Evolutionary conservation across 2,797 vertebrate species (phyloP), one percentile per base, ranked within the genome.

Genomic region (Falco biarmicus): DNA sequence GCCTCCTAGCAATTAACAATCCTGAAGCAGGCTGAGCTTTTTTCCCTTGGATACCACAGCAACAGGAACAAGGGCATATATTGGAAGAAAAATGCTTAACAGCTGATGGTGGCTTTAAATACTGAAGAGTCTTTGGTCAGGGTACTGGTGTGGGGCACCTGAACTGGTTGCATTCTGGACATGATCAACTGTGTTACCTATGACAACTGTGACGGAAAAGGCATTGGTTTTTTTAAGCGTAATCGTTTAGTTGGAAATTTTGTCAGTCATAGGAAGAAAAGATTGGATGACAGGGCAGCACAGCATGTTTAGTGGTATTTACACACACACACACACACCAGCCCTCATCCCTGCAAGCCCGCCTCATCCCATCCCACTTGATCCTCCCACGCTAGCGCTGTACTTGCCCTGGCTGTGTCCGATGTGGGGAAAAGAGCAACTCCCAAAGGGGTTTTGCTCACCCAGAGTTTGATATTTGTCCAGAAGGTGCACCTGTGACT

Each of bases 321-420:
- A 16, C 41, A 41, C 39, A 41, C 39, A 41, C 39, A 41, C 37
- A 37, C 34, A 37, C 39, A 41, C 39, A 5, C 39, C 11, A 13
- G 39, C 39, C 39, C 39, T 41, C 39, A 41, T 41, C 39, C 39
- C 39, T 41, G 21, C 63, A 65, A 65, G 20, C 29, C 39, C 28
- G 14, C 25, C 31, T 50, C 45, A 32, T 32, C 47, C 53, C 15
- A 10, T 11, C 53, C 31, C 47, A 31, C n/a, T 53, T 34, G 25
- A 13, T 16, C 25, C 47, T 79, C 53, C 53, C 3, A 1, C 6
- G 14, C 37, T 10, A 45, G 6, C 1, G 0, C 51, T 34, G 37
- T 21, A 3, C 25, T 29, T 59, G 37, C 43, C 25, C 39, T 25
- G 28, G 10, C 45, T 59, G n/a, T 74, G 19, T 73, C 60, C 32